These are phyloP conservation scores for Habrosyne pyritoides DNA, from an alignment of 2,888 invertebrate genomes.

Conservation along the genomic window DNA sequence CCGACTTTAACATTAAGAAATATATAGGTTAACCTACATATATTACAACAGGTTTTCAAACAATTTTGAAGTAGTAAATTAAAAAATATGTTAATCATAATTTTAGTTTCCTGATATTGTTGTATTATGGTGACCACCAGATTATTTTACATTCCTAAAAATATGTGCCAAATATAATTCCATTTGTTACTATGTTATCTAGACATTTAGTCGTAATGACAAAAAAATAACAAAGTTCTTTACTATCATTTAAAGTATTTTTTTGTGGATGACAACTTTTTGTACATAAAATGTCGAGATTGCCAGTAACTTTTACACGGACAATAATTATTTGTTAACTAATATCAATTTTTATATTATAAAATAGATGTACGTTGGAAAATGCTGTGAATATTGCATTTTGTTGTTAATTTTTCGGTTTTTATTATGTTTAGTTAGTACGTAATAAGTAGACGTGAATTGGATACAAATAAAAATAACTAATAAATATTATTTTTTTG, in stretches of 20 bases:
- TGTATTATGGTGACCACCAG: neutral
- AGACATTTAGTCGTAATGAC: conserved; percentile 23
- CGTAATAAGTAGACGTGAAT: conserved; percentile 37
- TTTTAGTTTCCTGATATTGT: neutral
- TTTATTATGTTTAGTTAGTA: conserved; percentile 24
- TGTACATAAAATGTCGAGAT: conserved; percentile 17
- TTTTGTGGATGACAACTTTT: conserved; percentile 17
- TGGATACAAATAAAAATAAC: conserved; percentile 20
- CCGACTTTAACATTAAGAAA: no score
- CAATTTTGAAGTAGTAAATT: no score
- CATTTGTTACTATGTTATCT: conserved; percentile 14
- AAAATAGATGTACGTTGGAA: conserved; percentile 13
- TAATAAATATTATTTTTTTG: neutral
- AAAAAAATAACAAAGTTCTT: no score
- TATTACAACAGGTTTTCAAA: no score
- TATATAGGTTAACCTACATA: no score
- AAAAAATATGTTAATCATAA: no score
- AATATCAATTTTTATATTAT: conserved; percentile 24
- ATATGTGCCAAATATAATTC: conserved; percentile 36
- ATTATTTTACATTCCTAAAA: conserved; percentile 16
- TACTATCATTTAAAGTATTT: no score
- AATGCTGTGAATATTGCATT: conserved; percentile 30
- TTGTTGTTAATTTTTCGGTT: conserved; percentile 28
- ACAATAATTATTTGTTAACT: conserved; percentile 20
- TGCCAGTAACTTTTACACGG: conserved; percentile 25